phyloP scores from a whole-genome alignment of 2,113 vertebrate species.

The Tachuris rubrigastra region DNA sequence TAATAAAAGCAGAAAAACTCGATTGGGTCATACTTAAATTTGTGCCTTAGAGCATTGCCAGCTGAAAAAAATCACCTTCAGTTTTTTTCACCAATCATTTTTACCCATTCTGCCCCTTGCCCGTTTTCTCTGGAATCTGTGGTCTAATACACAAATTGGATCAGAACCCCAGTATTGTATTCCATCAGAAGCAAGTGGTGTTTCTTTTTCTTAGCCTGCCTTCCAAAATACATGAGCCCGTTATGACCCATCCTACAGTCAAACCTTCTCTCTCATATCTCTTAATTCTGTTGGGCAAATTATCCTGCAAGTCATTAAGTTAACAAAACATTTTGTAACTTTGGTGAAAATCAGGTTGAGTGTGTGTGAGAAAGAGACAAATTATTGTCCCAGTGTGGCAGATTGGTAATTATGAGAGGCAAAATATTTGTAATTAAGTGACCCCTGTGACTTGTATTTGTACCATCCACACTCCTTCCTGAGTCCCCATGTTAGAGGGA shows the following conservation, averaged over 20 bases:
- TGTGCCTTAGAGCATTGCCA: background rate
- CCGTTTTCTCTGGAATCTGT: background rate
- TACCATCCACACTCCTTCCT: background rate
- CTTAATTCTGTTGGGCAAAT: background rate
- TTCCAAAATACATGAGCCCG: background rate
- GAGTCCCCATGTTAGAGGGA: accelerated
- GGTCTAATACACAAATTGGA: background rate
- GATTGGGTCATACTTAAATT: background rate
- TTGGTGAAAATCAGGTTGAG: background rate
- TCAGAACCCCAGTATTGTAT: background rate
- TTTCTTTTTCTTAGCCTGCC: background rate
- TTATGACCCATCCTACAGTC: background rate
- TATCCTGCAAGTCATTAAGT: background rate
- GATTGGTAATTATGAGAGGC: accelerated
- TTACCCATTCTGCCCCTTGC: background rate
- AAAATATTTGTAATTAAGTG: background rate
- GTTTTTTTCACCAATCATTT: background rate
- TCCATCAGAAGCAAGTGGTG: background rate
- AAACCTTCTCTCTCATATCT: background rate
- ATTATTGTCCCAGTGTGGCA: background rate
- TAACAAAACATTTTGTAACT: background rate
- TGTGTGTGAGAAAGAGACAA: background rate
- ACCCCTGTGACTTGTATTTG: background rate
- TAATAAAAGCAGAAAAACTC: background rate
- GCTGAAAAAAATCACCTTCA: background rate